Evolutionary conservation across 92 coral and sea anemone species (phyloP), one percentile per base, ranked within the genome.

Genomic region (Porites evermanni): DNA sequence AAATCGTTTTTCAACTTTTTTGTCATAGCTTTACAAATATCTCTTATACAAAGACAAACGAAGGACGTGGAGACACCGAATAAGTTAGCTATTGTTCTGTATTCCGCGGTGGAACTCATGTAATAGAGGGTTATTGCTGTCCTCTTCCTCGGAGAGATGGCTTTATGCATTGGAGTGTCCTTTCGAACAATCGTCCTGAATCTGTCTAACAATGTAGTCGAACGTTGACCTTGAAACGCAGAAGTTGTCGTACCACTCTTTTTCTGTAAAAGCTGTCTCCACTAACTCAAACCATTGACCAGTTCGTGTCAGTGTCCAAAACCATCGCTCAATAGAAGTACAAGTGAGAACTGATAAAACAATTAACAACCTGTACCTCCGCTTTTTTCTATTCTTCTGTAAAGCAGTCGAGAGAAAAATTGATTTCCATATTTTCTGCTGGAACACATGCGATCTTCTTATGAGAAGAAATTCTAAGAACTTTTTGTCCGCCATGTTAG

Each of bases 201-300:
- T 75, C 77, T 86, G 72, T 56, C 44, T 53, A 11, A 90, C 77
- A 51, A 90, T 72, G 74, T 38, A 88, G 13, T 82, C 67, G 60
- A 90, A 90, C 53, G 90, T 86, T 66, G 75, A 81, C 61, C 70
- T 86, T 16, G 91, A 81, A 13, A 90, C 85, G 24, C 93, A 69
- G 32, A 90, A 86, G 79, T 90, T 90, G 38, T 74, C 89, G 77
- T 86, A 86, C 93, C 93, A 86, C 73, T 86, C 88, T 66, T 82
- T 60, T 56, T 81, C 88, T 52, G 90, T 76, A 38, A 86, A 79
- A 13, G 75, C 67, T 23, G 84, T 68, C 59, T 88, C 88, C 58
- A 80, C 91, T 64, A 87, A 74, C 9, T 68, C 72, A 81, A 67
- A 64, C 72, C 85, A 76, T 60, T 24, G 65, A 51, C 67, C 75